Evolutionary conservation across 2,113 vertebrate species (phyloP).

Genomic region (Suncus etruscus): DNA sequence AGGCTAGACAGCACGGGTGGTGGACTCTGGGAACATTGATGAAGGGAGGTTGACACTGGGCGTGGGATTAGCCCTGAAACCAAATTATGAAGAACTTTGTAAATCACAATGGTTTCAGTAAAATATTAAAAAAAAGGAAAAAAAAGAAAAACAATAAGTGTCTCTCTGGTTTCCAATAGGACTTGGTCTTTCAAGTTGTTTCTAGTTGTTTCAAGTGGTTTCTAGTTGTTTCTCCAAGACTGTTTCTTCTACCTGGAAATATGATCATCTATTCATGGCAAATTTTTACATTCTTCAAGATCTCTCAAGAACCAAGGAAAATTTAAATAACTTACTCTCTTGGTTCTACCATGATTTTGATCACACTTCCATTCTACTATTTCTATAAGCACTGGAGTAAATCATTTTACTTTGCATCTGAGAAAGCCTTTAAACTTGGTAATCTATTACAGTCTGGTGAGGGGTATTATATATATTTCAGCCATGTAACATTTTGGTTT

Average conservation of each 20-base stretch:
- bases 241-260: constrained; percentile 7
- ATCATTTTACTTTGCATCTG: neutral
- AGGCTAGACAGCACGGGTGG: too few relatives aligned
- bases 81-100: too few relatives aligned
- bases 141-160: too few relatives aligned
- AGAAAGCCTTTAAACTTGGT: neutral
- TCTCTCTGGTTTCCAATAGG: neutral
- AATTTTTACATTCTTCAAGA: neutral
- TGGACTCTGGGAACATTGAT: too few relatives aligned
- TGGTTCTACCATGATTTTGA: neutral
- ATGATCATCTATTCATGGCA: neutral
- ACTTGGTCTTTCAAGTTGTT: neutral
- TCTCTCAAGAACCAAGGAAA: neutral
- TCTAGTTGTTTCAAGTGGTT: neutral
- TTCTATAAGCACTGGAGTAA: neutral
- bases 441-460: neutral
- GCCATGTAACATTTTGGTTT: neutral
- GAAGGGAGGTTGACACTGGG: too few relatives aligned
- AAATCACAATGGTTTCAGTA: too few relatives aligned
- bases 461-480: neutral
- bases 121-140: too few relatives aligned
- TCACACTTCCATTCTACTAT: neutral
- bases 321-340: too few relatives aligned
- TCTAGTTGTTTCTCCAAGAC: neutral
- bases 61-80: too few relatives aligned